Base-by-base conservation (phyloP, 1,140 invertebrate genomes). In the Lepidurus apus region DNA sequence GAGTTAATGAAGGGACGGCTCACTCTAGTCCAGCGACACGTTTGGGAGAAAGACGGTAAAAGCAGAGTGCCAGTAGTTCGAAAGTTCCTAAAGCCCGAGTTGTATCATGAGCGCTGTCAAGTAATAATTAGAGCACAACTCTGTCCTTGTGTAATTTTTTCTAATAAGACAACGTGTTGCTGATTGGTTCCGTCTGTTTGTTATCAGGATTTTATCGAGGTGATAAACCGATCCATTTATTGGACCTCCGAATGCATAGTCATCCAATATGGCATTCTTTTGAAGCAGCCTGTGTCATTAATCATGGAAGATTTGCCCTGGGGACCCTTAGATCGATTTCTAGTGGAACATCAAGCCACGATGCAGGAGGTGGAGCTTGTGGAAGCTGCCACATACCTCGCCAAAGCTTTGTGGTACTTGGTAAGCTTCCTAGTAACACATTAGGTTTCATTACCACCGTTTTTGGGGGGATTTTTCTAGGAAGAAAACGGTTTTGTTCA, bases 401-500 rank as follows among this genome's bases (percentile, higher is more conserved):
- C 93, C 3, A 91, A 90, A 74, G 93, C 93, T 21, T 86, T 96
- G 3, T 93, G 91, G 90, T 91, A 93, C 85, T 84, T 94, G 84
- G 91, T 92, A 85, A 84, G 11, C n/a, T 9, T 9, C 42, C 10
- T 80, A 91, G 89, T 89, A 91, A 82, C 92, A 95, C 83, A 90
- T 91, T 80, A 88, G 89, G 43, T 88, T 94, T 44, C 89, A 93
- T 74, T 94, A 96, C 87, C 94, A 92, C n/a, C 91, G 90, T 80
- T 92, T 97, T 78, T 87, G 94, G 73, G 17, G 26, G 21, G 21
- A 21, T 43, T n/a, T 9, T 9, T 73, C 9, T 80, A 91, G 89
- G 89, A 91, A 82, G 92, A 95, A 83, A 90, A 91, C 80, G 88
- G 89, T 43, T 88, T 95, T 44, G 89, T 93, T 74, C 95, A 96